Evolutionary conservation across 2,113 vertebrate species (phyloP).

Genomic region (Acanthochromis polyacanthus): DNA sequence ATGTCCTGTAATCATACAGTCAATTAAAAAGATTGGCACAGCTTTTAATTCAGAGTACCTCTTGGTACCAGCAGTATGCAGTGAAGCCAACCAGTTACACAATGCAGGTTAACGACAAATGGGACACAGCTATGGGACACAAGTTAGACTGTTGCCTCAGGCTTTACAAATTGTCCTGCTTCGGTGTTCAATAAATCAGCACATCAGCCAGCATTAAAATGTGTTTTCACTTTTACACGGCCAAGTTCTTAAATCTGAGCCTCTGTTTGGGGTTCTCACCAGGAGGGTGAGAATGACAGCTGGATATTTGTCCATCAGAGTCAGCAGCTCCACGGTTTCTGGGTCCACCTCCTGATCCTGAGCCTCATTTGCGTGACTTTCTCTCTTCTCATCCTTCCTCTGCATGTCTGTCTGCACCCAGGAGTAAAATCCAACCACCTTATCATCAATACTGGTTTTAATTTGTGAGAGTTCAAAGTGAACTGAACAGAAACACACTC

Average conservation of each 20-base stretch:
- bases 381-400: conserved; percentile 14
- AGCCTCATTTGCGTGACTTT: not conserved
- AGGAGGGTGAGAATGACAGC: conserved; percentile 87
- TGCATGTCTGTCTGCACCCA: conserved; percentile 23
- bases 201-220: no score
- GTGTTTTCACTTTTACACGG: no score
- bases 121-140: no score
- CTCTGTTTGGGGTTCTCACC: conserved; percentile 80
- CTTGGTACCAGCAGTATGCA: not conserved
- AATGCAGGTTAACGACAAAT: not conserved
- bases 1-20: conserved; percentile 83
- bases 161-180: not conserved
- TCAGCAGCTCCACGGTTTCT: conserved; percentile 78
- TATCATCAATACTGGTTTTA: not conserved
- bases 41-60: conserved; percentile 3
- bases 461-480: conserved; percentile 9
- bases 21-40: conserved; percentile 17
- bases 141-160: not conserved
- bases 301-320: conserved; percentile 86
- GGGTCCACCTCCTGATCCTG: conserved; percentile 53
- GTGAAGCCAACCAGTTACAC: not conserved
- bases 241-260: not conserved
- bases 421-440: conserved; percentile 6
- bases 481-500: not conserved
- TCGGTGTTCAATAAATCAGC: not conserved